These are phyloP conservation scores for Platypus cylindrus DNA, from an alignment of 2,888 invertebrate species.

Conservation along the genomic window DNA sequence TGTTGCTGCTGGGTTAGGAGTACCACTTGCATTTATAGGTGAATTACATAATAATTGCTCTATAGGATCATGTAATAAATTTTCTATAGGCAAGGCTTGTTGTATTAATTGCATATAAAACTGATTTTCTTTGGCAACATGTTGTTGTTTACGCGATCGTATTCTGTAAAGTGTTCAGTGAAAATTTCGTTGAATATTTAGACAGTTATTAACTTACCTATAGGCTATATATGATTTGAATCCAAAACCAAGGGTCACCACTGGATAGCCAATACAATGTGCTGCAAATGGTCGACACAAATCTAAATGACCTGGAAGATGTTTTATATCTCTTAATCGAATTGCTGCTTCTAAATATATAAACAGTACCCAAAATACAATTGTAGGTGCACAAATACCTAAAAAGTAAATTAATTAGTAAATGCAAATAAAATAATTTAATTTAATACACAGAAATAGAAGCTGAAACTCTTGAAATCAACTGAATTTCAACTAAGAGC, in stretches of 20 bases:
- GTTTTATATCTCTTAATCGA: slow-evolving; percentile 68
- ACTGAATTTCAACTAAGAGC: too few relatives aligned
- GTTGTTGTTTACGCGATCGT: slow-evolving; percentile 80
- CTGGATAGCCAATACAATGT: slow-evolving; percentile 52
- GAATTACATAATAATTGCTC: slow-evolving; percentile 13
- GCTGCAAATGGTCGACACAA: slow-evolving; percentile 93
- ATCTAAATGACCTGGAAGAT: slow-evolving; percentile 75
- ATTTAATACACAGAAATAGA: too few relatives aligned
- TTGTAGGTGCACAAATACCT: slow-evolving; percentile 83
- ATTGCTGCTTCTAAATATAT: slow-evolving; percentile 90
- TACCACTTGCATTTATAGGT: slow-evolving; percentile 6
- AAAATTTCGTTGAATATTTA: background rate
- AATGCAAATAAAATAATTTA: too few relatives aligned
- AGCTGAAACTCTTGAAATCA: too few relatives aligned
- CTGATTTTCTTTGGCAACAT: slow-evolving; percentile 89
- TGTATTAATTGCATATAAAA: slow-evolving; percentile 86
- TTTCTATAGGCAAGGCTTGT: slow-evolving; percentile 68
- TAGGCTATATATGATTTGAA: slow-evolving; percentile 81
- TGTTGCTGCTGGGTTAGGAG: slow-evolving; percentile 3
- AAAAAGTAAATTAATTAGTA: too few relatives aligned
- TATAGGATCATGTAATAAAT: slow-evolving; percentile 19
- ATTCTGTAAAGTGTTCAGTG: slow-evolving; percentile 41
- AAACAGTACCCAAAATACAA: slow-evolving; percentile 85
- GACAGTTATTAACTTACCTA: slow-evolving; percentile 9
- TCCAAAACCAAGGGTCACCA: slow-evolving; percentile 77